phyloP scores from a whole-genome alignment of 1,140 invertebrate genomes.

The Elysia chlorotica region DNA sequence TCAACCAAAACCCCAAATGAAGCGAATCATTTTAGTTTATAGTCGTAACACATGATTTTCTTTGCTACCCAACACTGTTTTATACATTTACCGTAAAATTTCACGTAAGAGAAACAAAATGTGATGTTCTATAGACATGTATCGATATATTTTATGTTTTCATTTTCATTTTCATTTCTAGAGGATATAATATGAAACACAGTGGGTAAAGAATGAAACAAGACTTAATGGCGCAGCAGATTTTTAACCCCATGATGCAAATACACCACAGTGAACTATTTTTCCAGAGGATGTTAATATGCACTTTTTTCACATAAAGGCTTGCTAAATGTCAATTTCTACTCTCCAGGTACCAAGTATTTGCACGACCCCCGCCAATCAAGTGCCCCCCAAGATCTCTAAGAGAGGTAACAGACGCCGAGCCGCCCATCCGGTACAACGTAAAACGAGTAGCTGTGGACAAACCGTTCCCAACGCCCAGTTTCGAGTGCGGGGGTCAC shows the following conservation, averaged over 20 bases:
- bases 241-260: neutral
- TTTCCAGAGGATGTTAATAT: neutral
- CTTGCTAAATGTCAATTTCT: neutral
- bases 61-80: too few species aligned
- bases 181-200: too few species aligned
- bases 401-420: neutral
- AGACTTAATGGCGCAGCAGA: neutral
- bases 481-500: neutral
- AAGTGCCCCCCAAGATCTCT: neutral
- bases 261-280: neutral
- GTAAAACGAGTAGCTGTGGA: constrained; percentile 3
- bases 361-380: neutral
- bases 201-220: neutral
- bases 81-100: too few species aligned
- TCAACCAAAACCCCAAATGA: too few species aligned
- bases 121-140: neutral
- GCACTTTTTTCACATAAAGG: neutral
- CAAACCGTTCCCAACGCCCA: neutral
- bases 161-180: neutral
- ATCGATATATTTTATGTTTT: neutral
- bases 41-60: too few species aligned
- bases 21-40: too few species aligned
- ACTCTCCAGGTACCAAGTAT: constrained; percentile 11
- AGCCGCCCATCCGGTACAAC: neutral
- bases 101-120: too few species aligned